Evolutionary conservation across 2,888 invertebrate genomes (phyloP), one percentile per base, ranked within the genome.

Genomic region (Cantharis lateralis): DNA sequence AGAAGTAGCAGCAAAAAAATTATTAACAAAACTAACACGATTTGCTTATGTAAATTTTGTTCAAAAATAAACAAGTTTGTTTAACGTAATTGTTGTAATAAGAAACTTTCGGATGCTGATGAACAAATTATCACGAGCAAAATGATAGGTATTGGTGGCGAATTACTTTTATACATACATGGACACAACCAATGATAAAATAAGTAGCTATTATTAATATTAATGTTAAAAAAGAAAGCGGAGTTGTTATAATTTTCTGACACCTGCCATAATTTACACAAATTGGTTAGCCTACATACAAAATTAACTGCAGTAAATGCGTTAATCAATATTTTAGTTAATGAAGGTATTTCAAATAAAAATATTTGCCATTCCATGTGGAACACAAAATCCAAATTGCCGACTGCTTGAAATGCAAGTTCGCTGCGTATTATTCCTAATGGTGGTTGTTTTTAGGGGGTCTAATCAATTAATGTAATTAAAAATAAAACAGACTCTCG

Each of bases 251-350:
- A 73, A 73, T 73, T 73, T 61, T 15, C 68, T 68, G 73, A 68
- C 73, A 73, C 73, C 73, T 73, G 73, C 73, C 66, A 73, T 73
- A 73, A 73, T 73, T 73, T 73, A 73, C 62, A 68, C 73, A 68
- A 73, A 73, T 73, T 73, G 73, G 73, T 73, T 73, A 73, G 73
- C 73, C 73, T 73, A 73, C 73, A 73, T 73, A 61, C 68, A 66
- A 61, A 73, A 73, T 73, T 73, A 68, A 68, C 20, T 48, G 48
- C 48, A 48, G 24, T 66, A 15, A 64, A 64, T 13, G 13, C 20
- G 64, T 64, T 64, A 64, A 64, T 64, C 64, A 64, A n/a, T 64
- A 13, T 64, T 20, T 66, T 20, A 20, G 18, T 66, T 66, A n/a
- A n/a, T 20, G 15, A 20, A n/a, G 64, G 64, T 66, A 5, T n/a